Evolutionary conservation across 2,888 invertebrate species (phyloP).

Genomic region (Laspeyria flexula): DNA sequence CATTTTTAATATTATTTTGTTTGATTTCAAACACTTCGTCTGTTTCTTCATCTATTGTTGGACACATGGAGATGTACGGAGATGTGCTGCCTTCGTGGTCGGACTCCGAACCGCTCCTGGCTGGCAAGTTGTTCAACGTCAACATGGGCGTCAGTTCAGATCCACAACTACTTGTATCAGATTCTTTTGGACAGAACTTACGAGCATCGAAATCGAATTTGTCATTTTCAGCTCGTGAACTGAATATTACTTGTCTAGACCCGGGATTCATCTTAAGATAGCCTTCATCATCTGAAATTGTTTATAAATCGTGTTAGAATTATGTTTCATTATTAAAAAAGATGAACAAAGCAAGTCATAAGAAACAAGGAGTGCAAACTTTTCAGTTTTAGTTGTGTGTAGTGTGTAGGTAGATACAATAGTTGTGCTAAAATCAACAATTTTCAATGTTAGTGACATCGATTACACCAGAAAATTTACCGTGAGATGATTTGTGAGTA

Average conservation of each 20-base stretch:
- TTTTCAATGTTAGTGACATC: constrained; percentile 50
- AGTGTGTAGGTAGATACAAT: constrained; percentile 3
- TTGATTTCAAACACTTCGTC: constrained; percentile 76
- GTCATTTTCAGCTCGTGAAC: constrained; percentile 77
- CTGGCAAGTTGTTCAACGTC: constrained; percentile 69
- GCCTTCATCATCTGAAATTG: constrained; percentile 78
- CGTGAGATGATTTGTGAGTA: constrained; percentile 52
- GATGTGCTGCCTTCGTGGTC: constrained; percentile 69
- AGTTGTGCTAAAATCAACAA: constrained; percentile 20
- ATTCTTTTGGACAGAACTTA: constrained; percentile 58
- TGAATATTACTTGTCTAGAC: constrained; percentile 79
- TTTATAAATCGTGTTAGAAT: background rate
- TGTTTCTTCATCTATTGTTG: constrained; percentile 71
- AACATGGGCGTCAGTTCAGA: constrained; percentile 86
- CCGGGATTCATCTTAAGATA: constrained; percentile 88
- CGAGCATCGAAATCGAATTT: constrained; percentile 84
- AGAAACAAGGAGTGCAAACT: constrained; percentile 5
- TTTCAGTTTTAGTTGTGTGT: constrained; percentile 25
- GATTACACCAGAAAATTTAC: constrained; percentile 50
- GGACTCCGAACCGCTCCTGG: constrained; percentile 75
- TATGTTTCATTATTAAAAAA: background rate
- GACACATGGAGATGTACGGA: constrained; percentile 65
- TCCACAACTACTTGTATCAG: constrained; percentile 62
- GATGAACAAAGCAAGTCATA: constrained; percentile 26
- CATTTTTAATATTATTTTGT: constrained; percentile 67